A percentile compares a stretch with the other conserved stretches of the same genome.
Evolutionary conservation across 2,888 invertebrate species (phyloP).

Genomic region (Acrobasis repandana): DNA sequence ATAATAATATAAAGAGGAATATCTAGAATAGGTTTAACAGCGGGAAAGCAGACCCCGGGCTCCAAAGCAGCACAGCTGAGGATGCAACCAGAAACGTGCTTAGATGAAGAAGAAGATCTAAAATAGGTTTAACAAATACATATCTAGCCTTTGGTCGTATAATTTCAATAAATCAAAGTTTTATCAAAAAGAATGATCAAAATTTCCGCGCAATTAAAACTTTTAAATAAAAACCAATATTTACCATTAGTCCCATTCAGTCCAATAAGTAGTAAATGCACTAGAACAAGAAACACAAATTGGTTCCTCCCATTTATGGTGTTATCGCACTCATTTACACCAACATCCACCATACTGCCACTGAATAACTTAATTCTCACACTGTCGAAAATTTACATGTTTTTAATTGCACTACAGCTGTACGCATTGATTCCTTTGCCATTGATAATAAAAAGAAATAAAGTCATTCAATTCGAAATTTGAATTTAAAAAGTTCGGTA

Average conservation of each 20-base stretch:
- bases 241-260: constrained; percentile 80
- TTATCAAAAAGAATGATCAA: background rate
- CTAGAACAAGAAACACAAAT: constrained; percentile 78
- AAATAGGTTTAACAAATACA: no score
- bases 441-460: constrained; percentile 34
- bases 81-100: no score
- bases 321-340: constrained; percentile 80
- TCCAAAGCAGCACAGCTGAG: no score
- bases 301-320: constrained; percentile 79
- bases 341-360: constrained; percentile 81
- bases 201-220: constrained; percentile 6
- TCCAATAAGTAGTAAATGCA: constrained; percentile 79
- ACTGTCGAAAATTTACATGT: constrained; percentile 74
- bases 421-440: constrained; percentile 39
- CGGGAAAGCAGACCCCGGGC: no score
- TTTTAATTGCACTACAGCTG: constrained; percentile 52
- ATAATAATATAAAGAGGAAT: no score
- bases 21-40: no score
- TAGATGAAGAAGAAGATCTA: no score
- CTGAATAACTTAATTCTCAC: constrained; percentile 68
- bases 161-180: no score
- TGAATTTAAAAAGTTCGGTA: constrained; percentile 59
- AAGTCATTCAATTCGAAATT: constrained; percentile 43
- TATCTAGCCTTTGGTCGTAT: no score
- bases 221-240: constrained; percentile 37